Evolutionary conservation across 2,113 vertebrate species (phyloP).

Genomic region (Stercorarius parasiticus): DNA sequence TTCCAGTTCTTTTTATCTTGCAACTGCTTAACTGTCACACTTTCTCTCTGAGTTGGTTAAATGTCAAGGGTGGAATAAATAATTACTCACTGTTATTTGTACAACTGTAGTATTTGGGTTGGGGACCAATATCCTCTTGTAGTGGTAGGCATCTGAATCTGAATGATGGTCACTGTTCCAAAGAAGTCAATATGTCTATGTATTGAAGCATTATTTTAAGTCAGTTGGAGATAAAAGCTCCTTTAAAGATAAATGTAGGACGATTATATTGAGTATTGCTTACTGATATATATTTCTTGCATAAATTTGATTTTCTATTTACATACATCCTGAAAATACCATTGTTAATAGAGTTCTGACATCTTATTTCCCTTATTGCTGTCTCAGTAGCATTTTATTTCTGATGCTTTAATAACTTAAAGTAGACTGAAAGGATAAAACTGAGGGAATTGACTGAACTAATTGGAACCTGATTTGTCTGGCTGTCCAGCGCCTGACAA

Average conservation of each 20-base stretch:
- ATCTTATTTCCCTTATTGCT: slow-evolving; percentile 67
- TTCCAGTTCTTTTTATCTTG: slow-evolving; percentile 65
- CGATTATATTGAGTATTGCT: slow-evolving; percentile 49
- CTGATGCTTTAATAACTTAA: slow-evolving; percentile 63
- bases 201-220: neutral
- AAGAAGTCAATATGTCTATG: neutral
- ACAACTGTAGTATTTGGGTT: slow-evolving; percentile 26
- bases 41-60: slow-evolving; percentile 35
- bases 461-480: slow-evolving; percentile 71
- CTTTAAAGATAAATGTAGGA: slow-evolving; percentile 44
- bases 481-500: slow-evolving; percentile 53
- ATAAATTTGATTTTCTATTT: slow-evolving; percentile 64
- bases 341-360: slow-evolving; percentile 67
- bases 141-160: slow-evolving; percentile 4
- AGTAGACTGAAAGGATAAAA: slow-evolving; percentile 68
- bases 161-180: slow-evolving; percentile 1
- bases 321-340: slow-evolving; percentile 51
- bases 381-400: slow-evolving; percentile 64
- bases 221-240: slow-evolving; percentile 3
- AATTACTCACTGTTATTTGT: slow-evolving; percentile 57
- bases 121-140: neutral
- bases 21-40: slow-evolving; percentile 48
- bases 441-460: slow-evolving; percentile 62
- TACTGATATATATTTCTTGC: slow-evolving; percentile 59
- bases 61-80: slow-evolving; percentile 55